Conservation (phyloP, 1,140 invertebrate genomes). For the Drosophila novamexicana region DNA sequence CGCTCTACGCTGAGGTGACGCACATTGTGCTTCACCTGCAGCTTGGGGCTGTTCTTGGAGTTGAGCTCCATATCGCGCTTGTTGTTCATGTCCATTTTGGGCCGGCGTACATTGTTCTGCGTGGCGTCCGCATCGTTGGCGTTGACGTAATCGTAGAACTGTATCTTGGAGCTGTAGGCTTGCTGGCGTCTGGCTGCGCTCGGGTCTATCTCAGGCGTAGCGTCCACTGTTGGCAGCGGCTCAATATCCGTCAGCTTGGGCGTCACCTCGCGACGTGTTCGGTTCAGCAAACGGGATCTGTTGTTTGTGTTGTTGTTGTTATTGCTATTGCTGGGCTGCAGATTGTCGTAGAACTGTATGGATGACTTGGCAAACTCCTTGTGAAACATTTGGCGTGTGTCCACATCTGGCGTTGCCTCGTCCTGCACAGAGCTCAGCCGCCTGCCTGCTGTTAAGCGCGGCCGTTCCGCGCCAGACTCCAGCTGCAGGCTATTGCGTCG, state of each 20-base stretch:
- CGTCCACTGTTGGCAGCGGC: conserved; percentile 24
- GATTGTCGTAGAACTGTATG: conserved; percentile 78
- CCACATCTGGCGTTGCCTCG: conserved; percentile 42
- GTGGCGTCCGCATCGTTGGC: conserved; percentile 52
- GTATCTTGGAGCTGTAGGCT: conserved; percentile 74
- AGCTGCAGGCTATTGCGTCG: conserved; percentile 67
- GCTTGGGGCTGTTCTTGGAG: conserved; percentile 76
- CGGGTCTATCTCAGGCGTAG: conserved; percentile 23
- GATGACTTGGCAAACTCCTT: conserved; percentile 81
- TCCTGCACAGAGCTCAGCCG: conserved; percentile 7
- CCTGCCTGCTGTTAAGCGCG: conserved; percentile 5
- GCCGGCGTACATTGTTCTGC: conserved; percentile 66
- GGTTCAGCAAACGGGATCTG: conserved; percentile 14
- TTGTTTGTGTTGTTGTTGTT: conserved; percentile 3
- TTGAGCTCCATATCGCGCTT: conserved; percentile 78
- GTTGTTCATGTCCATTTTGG: conserved; percentile 80
- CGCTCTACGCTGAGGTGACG: conserved; percentile 63
- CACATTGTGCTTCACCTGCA: conserved; percentile 77
- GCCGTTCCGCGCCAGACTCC: conserved; percentile 23
- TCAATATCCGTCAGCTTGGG: conserved; percentile 69
- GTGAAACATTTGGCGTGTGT: conserved; percentile 71
- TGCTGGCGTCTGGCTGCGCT: conserved; percentile 58
- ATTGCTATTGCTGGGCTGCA: conserved; percentile 46
- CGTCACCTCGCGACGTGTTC: conserved; percentile 54
- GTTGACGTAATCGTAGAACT: conserved; percentile 76